Evolutionary conservation across 1,140 invertebrate genomes (phyloP), one percentile per base, ranked within the genome.

Genomic region (Ladona fulva): DNA sequence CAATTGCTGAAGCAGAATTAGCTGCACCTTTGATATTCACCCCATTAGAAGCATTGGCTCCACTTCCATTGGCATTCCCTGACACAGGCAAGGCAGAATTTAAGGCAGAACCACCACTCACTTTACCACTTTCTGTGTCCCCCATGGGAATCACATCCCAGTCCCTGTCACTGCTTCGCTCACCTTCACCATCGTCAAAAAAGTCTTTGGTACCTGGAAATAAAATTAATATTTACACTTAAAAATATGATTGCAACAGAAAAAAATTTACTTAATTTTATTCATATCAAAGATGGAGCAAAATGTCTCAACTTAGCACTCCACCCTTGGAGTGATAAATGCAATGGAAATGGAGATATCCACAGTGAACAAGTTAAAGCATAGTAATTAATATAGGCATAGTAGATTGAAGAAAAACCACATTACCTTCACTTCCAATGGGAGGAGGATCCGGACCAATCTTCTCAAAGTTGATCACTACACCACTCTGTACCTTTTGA

Each of bases 381-480:
- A n/a, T n/a, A n/a, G n/a, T n/a, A n/a, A n/a, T n/a, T n/a, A 52
- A 52, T 52, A 11, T 11, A 52, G 44, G 19, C 44, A 19, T 12
- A 66, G n/a, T 19, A 66, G 52, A n/a, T n/a, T n/a, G n/a, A n/a
- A n/a, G n/a, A n/a, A n/a, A n/a, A n/a, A n/a, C n/a, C 52, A 66
- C 52, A 82, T 52, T 80, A 83, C 84, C 78, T 75, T 84, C 87
- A 79, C 80, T 79, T 73, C 87, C 86, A 1, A 94, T 83, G 0
- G 91, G 90, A 0, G 91, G 90, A 0, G 95, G 95, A 85, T 97
- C 96, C 0, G 94, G 92, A 0, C 95, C 96, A 79, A 95, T 92
- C 86, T 97, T 97, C 85, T 99, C 97, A 85, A 99, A 99, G 85
- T 98, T 95, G 78, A 99, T 94, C 1, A 99, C 96, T 25, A 99